Evolutionary conservation across 1,140 invertebrate species (phyloP).

Genomic region (Danaus plexippus): DNA sequence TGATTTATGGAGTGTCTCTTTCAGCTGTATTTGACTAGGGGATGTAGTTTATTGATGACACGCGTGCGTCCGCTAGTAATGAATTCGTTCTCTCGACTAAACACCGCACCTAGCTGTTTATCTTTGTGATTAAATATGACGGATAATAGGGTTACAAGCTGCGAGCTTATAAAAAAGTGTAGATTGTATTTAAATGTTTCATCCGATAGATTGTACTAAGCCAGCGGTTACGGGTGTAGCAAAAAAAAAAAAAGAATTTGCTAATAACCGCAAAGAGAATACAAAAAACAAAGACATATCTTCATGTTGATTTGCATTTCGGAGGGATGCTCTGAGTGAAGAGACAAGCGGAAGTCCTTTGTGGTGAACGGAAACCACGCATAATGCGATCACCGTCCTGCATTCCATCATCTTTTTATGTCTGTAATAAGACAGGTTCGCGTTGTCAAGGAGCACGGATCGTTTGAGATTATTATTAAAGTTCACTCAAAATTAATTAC

Average conservation of each 20-base stretch:
- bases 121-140: constrained; percentile 21
- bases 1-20: constrained; percentile 67
- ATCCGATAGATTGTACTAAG: too few species aligned
- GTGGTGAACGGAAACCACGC: constrained; percentile 57
- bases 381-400: constrained; percentile 64
- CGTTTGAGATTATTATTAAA: constrained; percentile 10
- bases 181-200: too few species aligned
- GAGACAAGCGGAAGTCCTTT: constrained; percentile 67
- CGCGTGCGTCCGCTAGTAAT: constrained; percentile 37
- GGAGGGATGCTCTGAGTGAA: constrained; percentile 57
- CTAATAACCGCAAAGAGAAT: constrained; percentile 21
- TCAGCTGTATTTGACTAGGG: constrained; percentile 59
- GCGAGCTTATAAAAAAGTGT: too few species aligned
- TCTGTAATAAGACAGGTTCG: constrained; percentile 42
- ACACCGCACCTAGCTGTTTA: constrained; percentile 23
- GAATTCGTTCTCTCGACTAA: constrained; percentile 42
- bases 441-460: constrained; percentile 24
- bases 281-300: constrained; percentile 35
- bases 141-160: too few species aligned
- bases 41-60: constrained; percentile 61
- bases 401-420: constrained; percentile 56
- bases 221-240: too few species aligned
- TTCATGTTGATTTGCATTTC: constrained; percentile 54
- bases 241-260: constrained; percentile 2
- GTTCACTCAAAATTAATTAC: constrained; percentile 3